A percentile compares a stretch with the other conserved stretches of the same genome.
Conservation (phyloP, 64 coral and sea anemone species). For the Actinia tenebrosa region DNA sequence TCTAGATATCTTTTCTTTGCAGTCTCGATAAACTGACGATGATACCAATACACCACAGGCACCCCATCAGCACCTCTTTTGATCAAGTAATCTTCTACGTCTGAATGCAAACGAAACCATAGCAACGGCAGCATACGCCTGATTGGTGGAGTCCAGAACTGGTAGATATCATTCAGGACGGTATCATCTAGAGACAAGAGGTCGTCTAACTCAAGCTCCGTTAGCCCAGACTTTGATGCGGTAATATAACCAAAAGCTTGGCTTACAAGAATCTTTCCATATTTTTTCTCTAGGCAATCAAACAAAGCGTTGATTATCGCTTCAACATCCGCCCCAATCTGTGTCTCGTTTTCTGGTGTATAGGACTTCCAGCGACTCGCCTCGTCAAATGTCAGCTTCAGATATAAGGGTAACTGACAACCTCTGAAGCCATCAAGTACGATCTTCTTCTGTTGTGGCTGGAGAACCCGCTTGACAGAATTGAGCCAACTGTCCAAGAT, state of each 20-base stretch:
- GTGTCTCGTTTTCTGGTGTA: conserved; percentile 32
- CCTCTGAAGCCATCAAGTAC: conserved; percentile 49
- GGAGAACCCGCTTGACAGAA: conserved; percentile 23
- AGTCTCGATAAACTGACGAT: conserved; percentile 79
- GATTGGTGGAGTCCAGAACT: conserved; percentile 80
- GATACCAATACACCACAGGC: conserved; percentile 68
- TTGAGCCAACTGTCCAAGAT: conserved; percentile 54
- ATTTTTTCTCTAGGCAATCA: conserved; percentile 44
- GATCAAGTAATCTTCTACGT: conserved; percentile 60
- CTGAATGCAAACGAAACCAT: conserved; percentile 64
- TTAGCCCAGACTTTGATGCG: conserved; percentile 62
- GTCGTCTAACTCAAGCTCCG: conserved; percentile 73
- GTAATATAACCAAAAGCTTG: conserved; percentile 61
- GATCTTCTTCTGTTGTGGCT: conserved; percentile 26
- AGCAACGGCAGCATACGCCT: conserved; percentile 63
- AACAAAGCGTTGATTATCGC: conserved; percentile 46
- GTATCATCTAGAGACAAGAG: conserved; percentile 66
- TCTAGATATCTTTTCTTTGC: conserved; percentile 67
- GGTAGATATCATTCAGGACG: conserved; percentile 75
- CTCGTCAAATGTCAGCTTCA: conserved; percentile 66
- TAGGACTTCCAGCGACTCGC: conserved; percentile 75
- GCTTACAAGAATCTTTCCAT: conserved; percentile 60
- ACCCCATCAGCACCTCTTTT: conserved; percentile 66
- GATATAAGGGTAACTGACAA: conserved; percentile 53
- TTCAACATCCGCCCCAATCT: conserved; percentile 19